Base-by-base conservation (phyloP, 2,797 vertebrate species). In the Anabacerthia variegaticeps region DNA sequence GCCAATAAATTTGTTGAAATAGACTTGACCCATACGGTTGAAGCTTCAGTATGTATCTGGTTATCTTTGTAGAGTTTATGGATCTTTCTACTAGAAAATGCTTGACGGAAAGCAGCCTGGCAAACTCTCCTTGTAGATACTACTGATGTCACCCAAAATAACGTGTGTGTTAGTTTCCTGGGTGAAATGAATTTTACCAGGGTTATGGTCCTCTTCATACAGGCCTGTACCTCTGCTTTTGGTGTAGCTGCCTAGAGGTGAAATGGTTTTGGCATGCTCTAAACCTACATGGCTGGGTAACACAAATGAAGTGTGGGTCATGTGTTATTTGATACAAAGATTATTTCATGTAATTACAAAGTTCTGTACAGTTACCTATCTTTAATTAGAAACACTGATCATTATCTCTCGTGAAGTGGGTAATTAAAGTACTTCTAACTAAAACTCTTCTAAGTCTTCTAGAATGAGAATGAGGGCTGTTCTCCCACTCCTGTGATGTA, bases 361-460 rank as follows among this genome's bases (percentile, higher is more conserved):
- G 71, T 93, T 75, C 77, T 82, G 34, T 46, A 55, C 6, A 0
- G 67, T 84, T 92, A 43, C 52, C 49, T 71, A 10, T 36, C 68
- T 82, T 85, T 89, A 84, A 89, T 83, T 89, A 89, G 84, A 69
- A 85, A 46, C n/a, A 74, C 41, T 79, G 82, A 74, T 75, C 24
- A 68, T 94, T 82, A 86, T 24, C 84, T 88, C 10, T 22, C 85
- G 55, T 51, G 67, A 72, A 94, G 92, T 91, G 81, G 81, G 76
- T 95, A 92, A 90, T 94, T 95, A 62, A 20, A 39, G 79, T 72
- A 59, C 83, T 96, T 89, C 46, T 72, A 66, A 65, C 61, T 81
- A 66, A 87, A 86, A 72, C 36, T 89, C 34, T 36, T 36, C 36
- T 36, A 36, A 36, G 36, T 54, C 87, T 92, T 92, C 66, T 80